Percentiles rank a stretch among this genome's conserved stretches.
Conservation (phyloP, 2,113 vertebrate species). For the Syngnathoides biaculeatus region DNA sequence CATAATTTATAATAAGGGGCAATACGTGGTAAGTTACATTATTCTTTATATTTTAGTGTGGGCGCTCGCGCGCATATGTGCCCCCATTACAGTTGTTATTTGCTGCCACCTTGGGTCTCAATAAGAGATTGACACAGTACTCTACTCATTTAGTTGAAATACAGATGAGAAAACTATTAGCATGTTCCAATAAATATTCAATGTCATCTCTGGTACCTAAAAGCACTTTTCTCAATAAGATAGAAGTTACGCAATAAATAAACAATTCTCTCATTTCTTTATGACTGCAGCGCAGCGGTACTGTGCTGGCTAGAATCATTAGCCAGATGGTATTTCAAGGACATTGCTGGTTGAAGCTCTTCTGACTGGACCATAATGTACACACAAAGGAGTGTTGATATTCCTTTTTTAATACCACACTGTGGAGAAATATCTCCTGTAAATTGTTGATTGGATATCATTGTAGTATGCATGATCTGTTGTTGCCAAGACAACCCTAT, state of each 20-base stretch:
- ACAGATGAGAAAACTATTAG: too few relatives aligned
- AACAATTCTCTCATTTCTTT: background rate
- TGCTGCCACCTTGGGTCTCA: constrained; percentile 34
- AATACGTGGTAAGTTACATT: too few relatives aligned
- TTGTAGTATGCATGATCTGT: too few relatives aligned
- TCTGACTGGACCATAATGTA: background rate
- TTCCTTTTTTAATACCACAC: too few relatives aligned
- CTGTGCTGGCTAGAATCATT: background rate
- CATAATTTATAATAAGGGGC: too few relatives aligned
- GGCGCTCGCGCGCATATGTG: too few relatives aligned
- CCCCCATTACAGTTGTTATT: background rate
- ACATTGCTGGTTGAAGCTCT: background rate
- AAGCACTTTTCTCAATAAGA: background rate
- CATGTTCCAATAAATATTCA: background rate
- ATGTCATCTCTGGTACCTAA: too few relatives aligned
- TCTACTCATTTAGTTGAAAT: background rate
- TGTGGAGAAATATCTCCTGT: background rate
- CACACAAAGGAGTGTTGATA: background rate
- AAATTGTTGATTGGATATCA: too few relatives aligned
- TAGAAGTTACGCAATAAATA: background rate
- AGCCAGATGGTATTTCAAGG: background rate
- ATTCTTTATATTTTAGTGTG: too few relatives aligned
- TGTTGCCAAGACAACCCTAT: too few relatives aligned
- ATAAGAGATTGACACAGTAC: background rate
- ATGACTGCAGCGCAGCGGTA: background rate